Evolutionary conservation across 2,797 vertebrate species (phyloP).

Genomic region (Paedocypris micromegethes): DNA sequence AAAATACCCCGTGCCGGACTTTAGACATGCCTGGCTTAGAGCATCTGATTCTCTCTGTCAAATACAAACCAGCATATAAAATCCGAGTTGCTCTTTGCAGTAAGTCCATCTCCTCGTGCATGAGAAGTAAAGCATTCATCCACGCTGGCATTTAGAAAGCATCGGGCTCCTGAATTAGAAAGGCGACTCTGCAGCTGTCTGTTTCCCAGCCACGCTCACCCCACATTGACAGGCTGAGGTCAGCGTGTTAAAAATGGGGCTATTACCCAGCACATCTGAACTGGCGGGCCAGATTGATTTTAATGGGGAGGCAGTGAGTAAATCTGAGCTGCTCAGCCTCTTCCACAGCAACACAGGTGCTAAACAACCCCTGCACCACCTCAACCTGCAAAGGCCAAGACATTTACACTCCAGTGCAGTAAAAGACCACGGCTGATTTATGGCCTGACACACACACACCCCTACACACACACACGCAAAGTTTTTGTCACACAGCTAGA

Average conservation of each 20-base stretch:
- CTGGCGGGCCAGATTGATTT: slow-evolving; percentile 10
- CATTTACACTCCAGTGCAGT: background rate
- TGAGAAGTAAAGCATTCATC: background rate
- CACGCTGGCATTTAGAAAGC: background rate
- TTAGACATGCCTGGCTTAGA: too few species aligned
- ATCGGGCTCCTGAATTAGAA: background rate
- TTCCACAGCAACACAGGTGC: slow-evolving; percentile 11
- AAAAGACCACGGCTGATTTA: slow-evolving; percentile 8
- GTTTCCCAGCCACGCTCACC: background rate
- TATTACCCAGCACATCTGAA: slow-evolving; percentile 4
- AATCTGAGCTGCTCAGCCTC: background rate
- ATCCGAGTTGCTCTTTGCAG: background rate
- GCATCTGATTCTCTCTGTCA: too few species aligned
- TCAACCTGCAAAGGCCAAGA: slow-evolving; percentile 13
- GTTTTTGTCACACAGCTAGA: background rate
- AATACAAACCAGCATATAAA: background rate
- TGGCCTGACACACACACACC: background rate
- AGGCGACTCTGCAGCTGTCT: slow-evolving; percentile 14
- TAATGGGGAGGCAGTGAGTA: background rate
- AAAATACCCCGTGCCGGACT: too few species aligned
- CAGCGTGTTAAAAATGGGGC: background rate
- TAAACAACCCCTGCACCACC: background rate
- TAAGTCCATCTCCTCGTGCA: too few species aligned
- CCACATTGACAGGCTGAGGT: slow-evolving; percentile 12
- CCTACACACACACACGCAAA: background rate